Evolutionary conservation across 1,140 invertebrate genomes (phyloP).

Genomic region (Drosophila bocqueti): DNA sequence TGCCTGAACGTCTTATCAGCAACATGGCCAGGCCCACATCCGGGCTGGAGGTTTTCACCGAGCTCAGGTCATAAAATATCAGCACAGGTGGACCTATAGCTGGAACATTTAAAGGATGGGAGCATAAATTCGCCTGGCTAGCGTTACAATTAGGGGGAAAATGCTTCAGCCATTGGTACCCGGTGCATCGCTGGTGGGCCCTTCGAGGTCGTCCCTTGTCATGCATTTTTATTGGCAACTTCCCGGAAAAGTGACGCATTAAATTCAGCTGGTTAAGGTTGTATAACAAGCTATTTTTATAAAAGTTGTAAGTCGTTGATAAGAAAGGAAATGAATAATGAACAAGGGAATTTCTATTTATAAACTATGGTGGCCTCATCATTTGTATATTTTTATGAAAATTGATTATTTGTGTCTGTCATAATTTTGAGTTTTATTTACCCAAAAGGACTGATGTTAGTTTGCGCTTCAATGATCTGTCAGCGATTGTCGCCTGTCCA

Average conservation of each 20-base stretch:
- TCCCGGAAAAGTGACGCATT: constrained; percentile 45
- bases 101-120: constrained; percentile 47
- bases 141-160: constrained; percentile 64
- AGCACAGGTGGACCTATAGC: constrained; percentile 15
- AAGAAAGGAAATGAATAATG: not conserved
- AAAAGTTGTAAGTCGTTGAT: not conserved
- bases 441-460: constrained; percentile 44
- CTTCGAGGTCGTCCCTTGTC: constrained; percentile 32
- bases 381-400: constrained; percentile 12
- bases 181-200: constrained; percentile 61
- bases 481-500: constrained; percentile 53
- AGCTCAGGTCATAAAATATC: constrained; percentile 57
- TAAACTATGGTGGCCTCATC: not conserved
- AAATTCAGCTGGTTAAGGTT: constrained; percentile 25
- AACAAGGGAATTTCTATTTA: not conserved
- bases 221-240: constrained; percentile 48
- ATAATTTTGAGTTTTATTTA: constrained; percentile 63
- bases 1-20: constrained; percentile 30
- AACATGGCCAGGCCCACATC: constrained; percentile 6
- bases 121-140: constrained; percentile 68
- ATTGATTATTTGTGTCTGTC: constrained; percentile 61
- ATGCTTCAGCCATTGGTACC: constrained; percentile 59
- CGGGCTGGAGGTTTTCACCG: constrained; percentile 10
- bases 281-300: no score
- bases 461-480: constrained; percentile 60